phyloP scores from a whole-genome alignment of 2,888 invertebrate species.

The Leucozona laternaria region DNA sequence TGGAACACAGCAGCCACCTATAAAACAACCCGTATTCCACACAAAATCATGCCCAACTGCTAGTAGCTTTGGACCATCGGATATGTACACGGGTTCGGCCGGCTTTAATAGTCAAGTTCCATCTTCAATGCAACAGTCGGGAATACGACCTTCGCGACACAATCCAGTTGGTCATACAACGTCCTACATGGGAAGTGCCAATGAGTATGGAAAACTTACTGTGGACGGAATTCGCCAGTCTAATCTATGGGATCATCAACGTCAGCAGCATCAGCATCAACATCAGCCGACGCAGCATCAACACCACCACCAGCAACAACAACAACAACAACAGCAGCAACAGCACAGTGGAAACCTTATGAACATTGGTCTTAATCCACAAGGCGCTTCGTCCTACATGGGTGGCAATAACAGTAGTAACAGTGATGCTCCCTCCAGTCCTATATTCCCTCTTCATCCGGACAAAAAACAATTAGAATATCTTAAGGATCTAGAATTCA shows the following conservation, averaged over 20 bases:
- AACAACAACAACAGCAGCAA: conserved; percentile 66
- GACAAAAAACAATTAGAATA: conserved; percentile 66
- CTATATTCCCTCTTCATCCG: conserved; percentile 55
- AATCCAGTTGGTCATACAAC: conserved; percentile 62
- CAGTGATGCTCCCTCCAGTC: conserved; percentile 51
- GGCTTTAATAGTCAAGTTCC: conserved; percentile 44
- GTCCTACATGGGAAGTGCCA: conserved; percentile 49
- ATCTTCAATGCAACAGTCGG: conserved; percentile 61
- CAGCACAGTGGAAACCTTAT: conserved; percentile 75
- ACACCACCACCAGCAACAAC: conserved; percentile 70
- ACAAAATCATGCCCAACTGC: conserved; percentile 78
- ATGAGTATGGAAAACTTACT: conserved; percentile 55
- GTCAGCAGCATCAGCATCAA: conserved; percentile 71
- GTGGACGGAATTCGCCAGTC: conserved; percentile 61
- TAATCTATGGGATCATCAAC: conserved; percentile 69
- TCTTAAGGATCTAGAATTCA: conserved; percentile 65
- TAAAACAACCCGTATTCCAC: conserved; percentile 73
- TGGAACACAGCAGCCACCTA: conserved; percentile 52
- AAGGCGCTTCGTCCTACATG: conserved; percentile 40
- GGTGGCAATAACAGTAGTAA: conserved; percentile 39
- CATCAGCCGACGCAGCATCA: conserved; percentile 66
- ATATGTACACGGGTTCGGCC: conserved; percentile 60
- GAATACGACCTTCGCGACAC: conserved; percentile 60
- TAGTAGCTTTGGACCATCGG: conserved; percentile 74
- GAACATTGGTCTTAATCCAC: conserved; percentile 62